These are phyloP conservation scores for Tetramorium parvispinum DNA, from an alignment of 1,140 invertebrate genomes.

Conservation along the genomic window DNA sequence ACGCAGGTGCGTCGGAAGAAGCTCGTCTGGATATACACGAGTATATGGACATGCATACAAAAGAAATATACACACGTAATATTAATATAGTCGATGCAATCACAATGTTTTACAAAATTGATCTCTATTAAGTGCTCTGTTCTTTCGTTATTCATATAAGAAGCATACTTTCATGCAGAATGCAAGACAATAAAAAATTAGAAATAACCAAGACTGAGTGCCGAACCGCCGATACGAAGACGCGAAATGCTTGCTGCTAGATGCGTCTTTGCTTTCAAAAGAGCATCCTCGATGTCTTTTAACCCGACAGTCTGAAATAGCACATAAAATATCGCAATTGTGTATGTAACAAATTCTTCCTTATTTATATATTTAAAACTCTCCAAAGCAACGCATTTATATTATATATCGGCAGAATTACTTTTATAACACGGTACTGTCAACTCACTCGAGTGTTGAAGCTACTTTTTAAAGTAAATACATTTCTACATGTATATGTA, in stretches of 20 bases:
- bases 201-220: slow-evolving; percentile 82
- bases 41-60: no score
- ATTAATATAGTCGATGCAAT: neutral
- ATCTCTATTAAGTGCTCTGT: neutral
- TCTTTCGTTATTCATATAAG: neutral
- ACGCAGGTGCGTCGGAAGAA: slow-evolving; percentile 89
- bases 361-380: neutral
- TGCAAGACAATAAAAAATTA: slow-evolving; percentile 22
- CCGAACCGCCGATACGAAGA: slow-evolving; percentile 89
- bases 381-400: neutral
- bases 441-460: no score
- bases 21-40: slow-evolving; percentile 82
- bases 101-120: neutral
- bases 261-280: slow-evolving; percentile 88
- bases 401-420: no score
- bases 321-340: neutral
- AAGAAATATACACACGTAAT: no score
- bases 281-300: slow-evolving; percentile 86
- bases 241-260: slow-evolving; percentile 90
- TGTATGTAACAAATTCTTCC: neutral
- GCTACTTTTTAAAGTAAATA: neutral
- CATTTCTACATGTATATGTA: no score
- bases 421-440: neutral
- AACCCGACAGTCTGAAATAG: slow-evolving; percentile 83
- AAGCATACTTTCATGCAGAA: neutral